Conservation (phyloP, 2,113 vertebrate species). For the Seriola rivoliana region DNA sequence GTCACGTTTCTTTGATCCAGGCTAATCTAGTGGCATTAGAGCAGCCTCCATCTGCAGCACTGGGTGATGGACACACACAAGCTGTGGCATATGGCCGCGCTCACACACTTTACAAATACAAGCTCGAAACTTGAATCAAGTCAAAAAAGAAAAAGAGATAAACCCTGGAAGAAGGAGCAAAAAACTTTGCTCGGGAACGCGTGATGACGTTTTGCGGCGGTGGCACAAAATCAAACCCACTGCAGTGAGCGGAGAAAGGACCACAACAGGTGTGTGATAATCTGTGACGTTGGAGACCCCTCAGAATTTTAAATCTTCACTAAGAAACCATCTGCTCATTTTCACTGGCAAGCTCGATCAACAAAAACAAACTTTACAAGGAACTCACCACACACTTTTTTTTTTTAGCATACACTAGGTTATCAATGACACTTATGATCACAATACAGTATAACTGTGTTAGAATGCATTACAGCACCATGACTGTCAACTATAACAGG, state of each 20-base stretch:
- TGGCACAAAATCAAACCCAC: not conserved
- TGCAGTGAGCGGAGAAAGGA: not conserved
- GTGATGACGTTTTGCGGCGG: not conserved
- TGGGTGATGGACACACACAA: conserved; percentile 27
- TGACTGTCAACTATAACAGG: not conserved
- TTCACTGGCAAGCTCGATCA: conserved; percentile 38
- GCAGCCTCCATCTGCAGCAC: conserved; percentile 70
- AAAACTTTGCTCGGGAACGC: not conserved
- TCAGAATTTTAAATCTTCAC: conserved; percentile 7
- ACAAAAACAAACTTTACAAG: not conserved
- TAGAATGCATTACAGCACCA: not conserved
- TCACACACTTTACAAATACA: not conserved
- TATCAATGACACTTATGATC: not conserved
- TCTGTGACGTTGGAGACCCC: conserved; percentile 34
- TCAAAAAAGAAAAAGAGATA: not conserved
- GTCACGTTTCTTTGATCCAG: conserved; percentile 76
- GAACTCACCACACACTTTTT: not conserved
- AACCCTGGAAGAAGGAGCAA: not conserved
- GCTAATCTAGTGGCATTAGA: conserved; percentile 78
- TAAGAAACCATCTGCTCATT: conserved; percentile 57
- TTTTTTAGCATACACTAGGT: not conserved
- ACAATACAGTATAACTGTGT: not conserved
- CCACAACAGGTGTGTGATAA: conserved; percentile 44
- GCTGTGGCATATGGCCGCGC: conserved; percentile 36
- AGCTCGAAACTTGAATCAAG: conserved; percentile 5